Percentiles rank a stretch among this genome's conserved stretches.
Conservation (phyloP, 2,888 invertebrate species). For the Teleiodes luculella region DNA sequence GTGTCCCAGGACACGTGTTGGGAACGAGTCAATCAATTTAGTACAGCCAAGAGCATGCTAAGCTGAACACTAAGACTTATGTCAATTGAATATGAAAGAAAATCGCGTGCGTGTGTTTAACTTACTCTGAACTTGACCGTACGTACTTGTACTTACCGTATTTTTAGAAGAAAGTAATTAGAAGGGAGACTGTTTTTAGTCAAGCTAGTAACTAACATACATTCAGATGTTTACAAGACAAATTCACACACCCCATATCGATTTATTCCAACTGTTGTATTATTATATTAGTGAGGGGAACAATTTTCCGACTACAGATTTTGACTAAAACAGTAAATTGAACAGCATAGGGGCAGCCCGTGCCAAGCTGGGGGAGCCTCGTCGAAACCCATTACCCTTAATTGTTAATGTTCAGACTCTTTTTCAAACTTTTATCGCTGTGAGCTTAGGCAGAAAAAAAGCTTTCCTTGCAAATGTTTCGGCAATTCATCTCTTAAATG, state of each 20-base stretch:
- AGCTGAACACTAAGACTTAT: too few species aligned
- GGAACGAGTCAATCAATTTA: background rate
- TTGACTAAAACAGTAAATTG: slow-evolving; percentile 11
- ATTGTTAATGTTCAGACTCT: slow-evolving; percentile 6
- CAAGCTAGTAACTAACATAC: too few species aligned
- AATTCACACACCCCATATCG: background rate
- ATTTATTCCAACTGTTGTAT: slow-evolving; percentile 6
- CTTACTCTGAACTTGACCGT: too few species aligned
- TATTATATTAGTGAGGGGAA: slow-evolving; percentile 3
- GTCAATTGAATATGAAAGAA: too few species aligned
- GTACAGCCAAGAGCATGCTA: too few species aligned
- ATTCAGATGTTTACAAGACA: background rate
- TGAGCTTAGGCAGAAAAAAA: background rate
- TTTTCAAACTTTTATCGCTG: slow-evolving; percentile 7
- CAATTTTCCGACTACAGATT: slow-evolving; percentile 2
- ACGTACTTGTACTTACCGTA: too few species aligned
- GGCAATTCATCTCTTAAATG: background rate
- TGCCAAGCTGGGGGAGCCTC: slow-evolving; percentile 11
- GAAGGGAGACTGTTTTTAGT: too few species aligned
- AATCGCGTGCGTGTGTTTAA: too few species aligned
- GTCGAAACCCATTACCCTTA: background rate
- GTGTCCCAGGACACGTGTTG: slow-evolving; percentile 4
- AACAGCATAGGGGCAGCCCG: slow-evolving; percentile 9
- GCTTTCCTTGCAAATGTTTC: background rate
- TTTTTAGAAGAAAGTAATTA: background rate